These are phyloP conservation scores for Agapornis canus DNA, from an alignment of 2,797 vertebrate species.

Conservation along the genomic window DNA sequence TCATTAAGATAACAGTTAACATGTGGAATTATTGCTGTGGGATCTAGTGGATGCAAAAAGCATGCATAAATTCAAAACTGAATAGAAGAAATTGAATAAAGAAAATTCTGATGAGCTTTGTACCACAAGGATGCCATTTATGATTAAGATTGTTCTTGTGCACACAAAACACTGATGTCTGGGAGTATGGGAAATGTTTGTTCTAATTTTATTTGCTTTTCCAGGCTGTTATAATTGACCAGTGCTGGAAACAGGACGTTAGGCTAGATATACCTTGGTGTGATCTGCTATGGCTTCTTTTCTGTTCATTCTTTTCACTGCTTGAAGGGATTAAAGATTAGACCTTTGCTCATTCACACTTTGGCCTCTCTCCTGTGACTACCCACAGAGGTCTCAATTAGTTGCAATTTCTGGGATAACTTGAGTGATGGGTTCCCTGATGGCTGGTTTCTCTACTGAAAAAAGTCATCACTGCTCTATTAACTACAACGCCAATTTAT, in stretches of 20 bases:
- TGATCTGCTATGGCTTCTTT: background rate
- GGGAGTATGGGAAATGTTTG: background rate
- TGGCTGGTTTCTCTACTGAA: conserved; percentile 2
- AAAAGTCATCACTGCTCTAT: background rate
- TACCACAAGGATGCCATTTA: background rate
- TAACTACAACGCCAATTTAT: background rate
- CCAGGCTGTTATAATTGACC: background rate
- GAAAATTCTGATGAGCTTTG: background rate
- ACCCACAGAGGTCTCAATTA: conserved; percentile 14
- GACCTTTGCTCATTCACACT: background rate
- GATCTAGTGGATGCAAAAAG: background rate
- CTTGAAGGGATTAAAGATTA: background rate
- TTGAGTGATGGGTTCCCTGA: background rate
- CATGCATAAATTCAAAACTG: background rate
- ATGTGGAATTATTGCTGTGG: background rate
- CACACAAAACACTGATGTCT: accelerated
- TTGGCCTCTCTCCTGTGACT: background rate
- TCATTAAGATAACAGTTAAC: background rate
- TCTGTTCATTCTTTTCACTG: background rate
- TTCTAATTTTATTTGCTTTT: background rate
- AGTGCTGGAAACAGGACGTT: background rate
- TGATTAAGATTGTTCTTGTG: background rate
- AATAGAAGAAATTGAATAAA: background rate
- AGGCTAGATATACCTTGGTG: background rate
- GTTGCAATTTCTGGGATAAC: background rate